Conservation (phyloP, 2,797 vertebrate species). For the Scarus forsteni region DNA sequence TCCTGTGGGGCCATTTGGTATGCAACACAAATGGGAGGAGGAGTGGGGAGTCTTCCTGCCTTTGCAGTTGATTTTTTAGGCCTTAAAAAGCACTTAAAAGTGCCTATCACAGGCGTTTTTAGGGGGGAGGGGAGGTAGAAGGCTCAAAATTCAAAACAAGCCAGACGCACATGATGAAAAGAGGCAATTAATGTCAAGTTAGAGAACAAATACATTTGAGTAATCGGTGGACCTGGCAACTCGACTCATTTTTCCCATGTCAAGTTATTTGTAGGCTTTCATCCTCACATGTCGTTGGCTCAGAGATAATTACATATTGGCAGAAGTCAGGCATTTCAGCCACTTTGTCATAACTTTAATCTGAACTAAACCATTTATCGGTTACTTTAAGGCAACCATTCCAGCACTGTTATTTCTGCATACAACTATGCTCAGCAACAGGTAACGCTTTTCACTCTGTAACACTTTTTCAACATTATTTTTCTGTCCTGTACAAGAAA, state of each 20-base stretch:
- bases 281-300: too few species aligned
- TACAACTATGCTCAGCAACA: too few species aligned
- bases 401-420: too few species aligned
- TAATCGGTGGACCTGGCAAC: too few species aligned
- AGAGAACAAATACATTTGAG: rapidly evolving
- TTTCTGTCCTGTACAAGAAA: too few species aligned
- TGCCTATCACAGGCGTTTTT: neutral
- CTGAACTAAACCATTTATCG: neutral
- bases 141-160: conserved; percentile 40
- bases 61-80: neutral
- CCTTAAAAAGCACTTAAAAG: neutral
- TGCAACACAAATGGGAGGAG: neutral
- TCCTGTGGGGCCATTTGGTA: conserved; percentile 29
- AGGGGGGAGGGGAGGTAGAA: neutral
- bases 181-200: too few species aligned
- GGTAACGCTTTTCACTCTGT: too few species aligned
- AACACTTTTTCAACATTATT: too few species aligned
- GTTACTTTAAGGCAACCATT: neutral
- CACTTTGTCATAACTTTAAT: neutral
- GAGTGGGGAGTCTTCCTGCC: neutral
- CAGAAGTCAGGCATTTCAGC: neutral
- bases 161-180: neutral
- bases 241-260: too few species aligned
- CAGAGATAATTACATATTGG: too few species aligned
- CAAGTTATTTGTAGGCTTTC: too few species aligned